Evolutionary conservation across 2,797 vertebrate species (phyloP).

Genomic region (Myiotriccus ornatus): DNA sequence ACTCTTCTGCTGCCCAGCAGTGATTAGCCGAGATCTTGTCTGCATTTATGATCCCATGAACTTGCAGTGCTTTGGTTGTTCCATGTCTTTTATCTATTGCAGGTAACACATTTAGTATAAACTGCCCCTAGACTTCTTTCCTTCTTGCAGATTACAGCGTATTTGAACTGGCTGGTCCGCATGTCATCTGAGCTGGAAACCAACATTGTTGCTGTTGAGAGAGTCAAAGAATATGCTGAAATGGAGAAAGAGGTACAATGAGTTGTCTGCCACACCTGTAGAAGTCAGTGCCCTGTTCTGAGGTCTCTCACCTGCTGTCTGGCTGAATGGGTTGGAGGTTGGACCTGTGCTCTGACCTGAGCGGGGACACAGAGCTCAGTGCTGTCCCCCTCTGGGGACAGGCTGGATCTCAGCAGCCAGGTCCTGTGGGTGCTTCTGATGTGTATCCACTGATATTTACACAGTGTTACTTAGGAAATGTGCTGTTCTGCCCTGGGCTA

Average conservation of each 20-base stretch:
- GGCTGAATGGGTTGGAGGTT: background rate
- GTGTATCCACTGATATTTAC: background rate
- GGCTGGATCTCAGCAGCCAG: background rate
- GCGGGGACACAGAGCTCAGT: background rate
- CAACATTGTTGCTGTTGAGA: slow-evolving; percentile 95
- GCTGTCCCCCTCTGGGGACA: background rate
- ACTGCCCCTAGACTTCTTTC: background rate
- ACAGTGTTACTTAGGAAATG: background rate
- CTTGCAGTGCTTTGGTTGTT: background rate
- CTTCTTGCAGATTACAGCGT: slow-evolving; percentile 77
- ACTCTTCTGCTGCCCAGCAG: background rate
- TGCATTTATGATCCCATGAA: background rate
- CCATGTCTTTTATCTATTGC: background rate
- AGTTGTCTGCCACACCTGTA: background rate
- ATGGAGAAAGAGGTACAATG: slow-evolving; percentile 88
- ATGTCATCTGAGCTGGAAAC: slow-evolving; percentile 96
- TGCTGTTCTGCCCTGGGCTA: background rate
- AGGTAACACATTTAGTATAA: background rate
- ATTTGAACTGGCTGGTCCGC: slow-evolving; percentile 92
- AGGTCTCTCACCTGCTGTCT: background rate
- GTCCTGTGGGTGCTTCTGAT: background rate
- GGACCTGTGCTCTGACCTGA: background rate
- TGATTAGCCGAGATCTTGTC: background rate
- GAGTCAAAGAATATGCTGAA: slow-evolving; percentile 88
- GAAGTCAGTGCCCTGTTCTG: background rate